Base-by-base conservation (phyloP, 1,140 invertebrate species). In the Microplitis mediator region DNA sequence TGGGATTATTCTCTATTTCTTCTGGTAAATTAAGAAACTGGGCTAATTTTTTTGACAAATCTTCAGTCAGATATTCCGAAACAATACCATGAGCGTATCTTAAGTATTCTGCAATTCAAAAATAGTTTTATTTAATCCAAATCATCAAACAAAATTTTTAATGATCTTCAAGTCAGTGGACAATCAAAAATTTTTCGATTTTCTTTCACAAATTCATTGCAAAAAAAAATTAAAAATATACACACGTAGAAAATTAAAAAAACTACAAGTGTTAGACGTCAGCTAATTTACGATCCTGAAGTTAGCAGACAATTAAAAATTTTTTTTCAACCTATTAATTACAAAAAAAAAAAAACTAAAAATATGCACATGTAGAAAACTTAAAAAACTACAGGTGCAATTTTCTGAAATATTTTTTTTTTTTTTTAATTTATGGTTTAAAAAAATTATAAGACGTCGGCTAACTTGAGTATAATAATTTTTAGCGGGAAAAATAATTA, bases 51-150 rank as follows among this genome's bases (percentile, higher is more conserved):
- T 89, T 86, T 70, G 88, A 85, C 23, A 93, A 81, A 81, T 93
- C 90, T 61, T 91, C 90, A 76, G 90, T 85, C 36, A 93, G 85
- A 80, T 93, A 93, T 80, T 93, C 92, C 4, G 90, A 91, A 52
- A 93, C 84, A 61, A 93, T 90, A 67, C 91, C 92, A 82, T 89
- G 88, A 8, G 92, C 91, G 84, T 92, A 93, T 81, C 89, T 90
- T 58, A 91, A 79, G 78, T 91, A 93, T 70, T 92, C 91, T 90
- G 78, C 63, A 88, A 88, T 71, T 5, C 67, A 73, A n/a, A 66
- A 61, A 56, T 34, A 58, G 14, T 77, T 35, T 72, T 31, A 13
- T 32, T 45, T 35, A 60, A 66, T 32, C 51, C 32, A 23, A 23
- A 2, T 23, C 23, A 23, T 23, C 23, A 23, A 23, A n/a, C n/a